phyloP scores from a whole-genome alignment of 1,140 invertebrate species.

The Magallana ariakensis region DNA sequence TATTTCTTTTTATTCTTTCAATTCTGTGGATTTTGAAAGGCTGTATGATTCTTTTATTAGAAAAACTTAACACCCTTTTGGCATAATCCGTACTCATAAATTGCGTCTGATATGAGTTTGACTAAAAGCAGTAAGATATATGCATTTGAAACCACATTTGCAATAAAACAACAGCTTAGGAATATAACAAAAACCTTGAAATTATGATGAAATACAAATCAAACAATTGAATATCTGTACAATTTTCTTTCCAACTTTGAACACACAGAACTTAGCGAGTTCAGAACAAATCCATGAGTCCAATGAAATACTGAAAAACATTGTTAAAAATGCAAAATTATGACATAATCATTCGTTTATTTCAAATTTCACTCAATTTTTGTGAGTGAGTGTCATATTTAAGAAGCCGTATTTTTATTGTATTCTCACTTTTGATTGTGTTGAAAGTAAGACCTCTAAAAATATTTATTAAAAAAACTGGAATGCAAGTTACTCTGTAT shows the following conservation, averaged over 20 bases:
- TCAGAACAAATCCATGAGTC: too few relatives aligned
- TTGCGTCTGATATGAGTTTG: not conserved
- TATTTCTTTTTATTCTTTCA: not conserved
- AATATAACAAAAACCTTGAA: too few relatives aligned
- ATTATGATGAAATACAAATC: too few relatives aligned
- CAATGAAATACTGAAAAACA: too few relatives aligned
- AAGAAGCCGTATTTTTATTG: not conserved
- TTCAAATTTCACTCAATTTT: too few relatives aligned
- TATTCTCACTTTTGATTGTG: not conserved
- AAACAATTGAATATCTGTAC: too few relatives aligned
- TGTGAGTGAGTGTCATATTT: not conserved
- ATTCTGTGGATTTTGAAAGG: not conserved
- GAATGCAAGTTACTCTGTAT: not conserved
- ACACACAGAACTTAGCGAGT: too few relatives aligned
- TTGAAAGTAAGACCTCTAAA: not conserved
- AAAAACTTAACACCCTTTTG: slow-evolving; percentile 5
- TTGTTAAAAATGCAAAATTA: too few relatives aligned
- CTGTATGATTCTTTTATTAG: slow-evolving; percentile 2
- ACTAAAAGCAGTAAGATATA: not conserved
- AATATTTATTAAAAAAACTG: not conserved
- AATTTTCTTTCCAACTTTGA: too few relatives aligned
- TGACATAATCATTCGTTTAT: too few relatives aligned
- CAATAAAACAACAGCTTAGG: too few relatives aligned
- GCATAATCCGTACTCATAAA: slow-evolving; percentile 11
- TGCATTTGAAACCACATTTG: too few relatives aligned